A percentile compares a stretch with the other conserved stretches of the same genome.
These are phyloP conservation scores for Drosophila picticornis DNA, from an alignment of 2,888 invertebrate genomes.

Conservation along the genomic window DNA sequence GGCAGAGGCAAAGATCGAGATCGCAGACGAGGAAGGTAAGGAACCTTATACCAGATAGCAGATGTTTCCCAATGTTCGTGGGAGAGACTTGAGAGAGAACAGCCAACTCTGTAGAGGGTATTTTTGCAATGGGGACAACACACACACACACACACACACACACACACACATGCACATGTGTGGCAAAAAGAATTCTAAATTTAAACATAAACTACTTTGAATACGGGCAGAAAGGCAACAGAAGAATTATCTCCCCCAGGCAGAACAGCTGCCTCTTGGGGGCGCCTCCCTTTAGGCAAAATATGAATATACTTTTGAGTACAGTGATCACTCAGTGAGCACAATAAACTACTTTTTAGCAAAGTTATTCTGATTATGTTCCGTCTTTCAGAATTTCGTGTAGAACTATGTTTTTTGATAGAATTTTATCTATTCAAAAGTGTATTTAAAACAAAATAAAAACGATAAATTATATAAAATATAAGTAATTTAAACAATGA, in stretches of 20 bases:
- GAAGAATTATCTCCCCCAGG: constrained; percentile 60
- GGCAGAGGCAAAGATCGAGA: background rate
- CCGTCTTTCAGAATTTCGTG: background rate
- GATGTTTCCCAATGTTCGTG: constrained; percentile 58
- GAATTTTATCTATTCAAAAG: no score
- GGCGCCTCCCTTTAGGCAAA: constrained; percentile 41
- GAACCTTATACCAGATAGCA: constrained; percentile 47
- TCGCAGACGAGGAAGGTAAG: constrained; percentile 20
- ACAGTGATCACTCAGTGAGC: background rate
- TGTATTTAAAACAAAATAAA: background rate
- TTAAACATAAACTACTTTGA: constrained; percentile 53
- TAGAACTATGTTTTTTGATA: background rate
- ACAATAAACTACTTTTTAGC: rapidly evolving
- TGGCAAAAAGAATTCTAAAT: constrained; percentile 60
- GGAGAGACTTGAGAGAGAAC: constrained; percentile 40
- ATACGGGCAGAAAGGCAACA: constrained; percentile 19
- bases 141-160: constrained; percentile 20
- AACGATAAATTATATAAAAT: background rate
- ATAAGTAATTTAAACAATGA: background rate
- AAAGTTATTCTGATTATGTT: background rate
- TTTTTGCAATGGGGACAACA: constrained; percentile 42
- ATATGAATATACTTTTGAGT: constrained; percentile 46
- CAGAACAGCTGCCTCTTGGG: constrained; percentile 61
- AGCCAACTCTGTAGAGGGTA: constrained; percentile 19
- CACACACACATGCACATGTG: constrained; percentile 35